Conservation (phyloP, 2,113 vertebrate genomes). For the Orthonyx spaldingii region DNA sequence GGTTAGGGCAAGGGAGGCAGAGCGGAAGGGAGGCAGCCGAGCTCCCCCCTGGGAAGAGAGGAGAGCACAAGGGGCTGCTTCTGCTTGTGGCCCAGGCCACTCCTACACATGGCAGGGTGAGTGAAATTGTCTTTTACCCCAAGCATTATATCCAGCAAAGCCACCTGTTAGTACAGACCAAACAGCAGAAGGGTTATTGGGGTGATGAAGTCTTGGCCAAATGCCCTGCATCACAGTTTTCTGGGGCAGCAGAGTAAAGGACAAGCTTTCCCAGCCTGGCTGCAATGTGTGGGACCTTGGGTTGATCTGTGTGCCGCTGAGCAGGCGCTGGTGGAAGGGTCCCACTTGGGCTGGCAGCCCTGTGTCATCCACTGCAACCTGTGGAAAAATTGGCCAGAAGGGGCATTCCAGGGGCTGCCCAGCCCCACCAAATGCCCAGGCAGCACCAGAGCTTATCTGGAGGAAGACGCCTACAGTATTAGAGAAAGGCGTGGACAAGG, state of each 20-base stretch:
- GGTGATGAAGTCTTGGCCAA: not conserved
- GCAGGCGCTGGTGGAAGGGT: not conserved
- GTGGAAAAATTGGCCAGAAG: not conserved
- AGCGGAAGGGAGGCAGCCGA: rapidly evolving
- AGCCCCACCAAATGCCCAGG: not conserved
- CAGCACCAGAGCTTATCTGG: not conserved
- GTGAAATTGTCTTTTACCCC: not conserved
- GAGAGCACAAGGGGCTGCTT: not conserved
- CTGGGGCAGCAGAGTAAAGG: not conserved
- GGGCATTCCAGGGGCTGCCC: not conserved
- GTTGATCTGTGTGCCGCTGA: not conserved
- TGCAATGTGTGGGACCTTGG: rapidly evolving
- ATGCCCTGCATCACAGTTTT: not conserved
- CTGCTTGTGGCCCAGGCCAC: not conserved
- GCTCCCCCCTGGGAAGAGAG: rapidly evolving
- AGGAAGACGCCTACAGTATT: not conserved
- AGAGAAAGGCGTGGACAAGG: not conserved
- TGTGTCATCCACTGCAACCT: not conserved
- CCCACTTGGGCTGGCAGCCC: not conserved
- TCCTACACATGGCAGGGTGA: rapidly evolving
- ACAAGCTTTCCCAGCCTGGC: not conserved
- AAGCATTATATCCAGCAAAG: not conserved
- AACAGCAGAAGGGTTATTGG: not conserved
- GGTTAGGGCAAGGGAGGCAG: not conserved
- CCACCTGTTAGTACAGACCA: not conserved